Percentiles rank a stretch among this genome's conserved stretches.
Evolutionary conservation across 2,888 invertebrate species (phyloP).

Genomic region (Nomada goodeniana): DNA sequence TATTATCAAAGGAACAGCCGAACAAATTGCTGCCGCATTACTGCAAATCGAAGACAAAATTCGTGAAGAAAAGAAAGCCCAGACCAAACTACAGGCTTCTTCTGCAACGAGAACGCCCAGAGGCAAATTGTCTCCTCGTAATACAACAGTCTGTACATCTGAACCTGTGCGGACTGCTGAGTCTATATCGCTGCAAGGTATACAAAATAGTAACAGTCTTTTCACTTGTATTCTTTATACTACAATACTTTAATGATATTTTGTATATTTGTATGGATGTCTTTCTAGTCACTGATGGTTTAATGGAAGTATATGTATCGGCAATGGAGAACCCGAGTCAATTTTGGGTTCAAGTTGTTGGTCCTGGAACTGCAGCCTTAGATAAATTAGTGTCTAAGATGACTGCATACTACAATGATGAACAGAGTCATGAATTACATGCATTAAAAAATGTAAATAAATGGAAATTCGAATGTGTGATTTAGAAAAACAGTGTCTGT

Average conservation of each 20-base stretch:
- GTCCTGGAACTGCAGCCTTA: slow-evolving; percentile 90
- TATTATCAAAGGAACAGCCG: slow-evolving; percentile 88
- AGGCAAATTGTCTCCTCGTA: slow-evolving; percentile 69
- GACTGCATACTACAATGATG: slow-evolving; percentile 91
- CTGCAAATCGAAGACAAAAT: slow-evolving; percentile 90
- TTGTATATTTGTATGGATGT: neutral
- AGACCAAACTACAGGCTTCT: slow-evolving; percentile 64
- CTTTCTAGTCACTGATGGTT: slow-evolving; percentile 80
- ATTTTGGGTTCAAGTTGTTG: slow-evolving; percentile 95
- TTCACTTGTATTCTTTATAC: neutral
- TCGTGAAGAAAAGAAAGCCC: slow-evolving; percentile 79
- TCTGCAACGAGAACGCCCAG: slow-evolving; percentile 66
- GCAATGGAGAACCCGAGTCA: slow-evolving; percentile 91
- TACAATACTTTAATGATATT: neutral
- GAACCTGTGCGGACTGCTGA: slow-evolving; percentile 45
- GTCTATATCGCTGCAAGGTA: slow-evolving; percentile 53
- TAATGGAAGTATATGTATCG: slow-evolving; percentile 94
- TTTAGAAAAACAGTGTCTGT: neutral
- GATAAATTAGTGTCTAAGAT: slow-evolving; percentile 92
- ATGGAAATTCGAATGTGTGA: slow-evolving; percentile 71
- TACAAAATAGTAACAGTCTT: slow-evolving; percentile 13
- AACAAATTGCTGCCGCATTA: slow-evolving; percentile 91
- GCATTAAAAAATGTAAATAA: slow-evolving; percentile 79
- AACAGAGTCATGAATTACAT: slow-evolving; percentile 88
- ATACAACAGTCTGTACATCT: slow-evolving; percentile 34